Evolutionary conservation across 2,113 vertebrate species (phyloP), one percentile per base, ranked within the genome.

Genomic region (Semnopithecus entellus): DNA sequence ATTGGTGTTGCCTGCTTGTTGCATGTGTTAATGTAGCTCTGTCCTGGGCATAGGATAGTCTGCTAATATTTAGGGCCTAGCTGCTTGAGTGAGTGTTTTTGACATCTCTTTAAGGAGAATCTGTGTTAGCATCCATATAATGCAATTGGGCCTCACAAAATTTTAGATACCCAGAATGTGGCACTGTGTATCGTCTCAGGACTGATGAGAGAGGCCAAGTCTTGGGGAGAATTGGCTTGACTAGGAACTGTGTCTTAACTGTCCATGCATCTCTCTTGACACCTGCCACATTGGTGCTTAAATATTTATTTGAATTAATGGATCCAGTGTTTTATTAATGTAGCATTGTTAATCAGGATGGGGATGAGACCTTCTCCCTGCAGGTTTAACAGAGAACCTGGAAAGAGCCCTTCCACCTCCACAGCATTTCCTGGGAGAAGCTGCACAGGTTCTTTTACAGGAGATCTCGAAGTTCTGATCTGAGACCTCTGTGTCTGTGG

Each of bases 241-340:
- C 27, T 3, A 52, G 79, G 48, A 27, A 30, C 35, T 6, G 8
- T 17, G 35, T 90, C 80, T 90, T 78, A 59, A 50, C 70, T 35
- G 55, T 52, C 38, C 43, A 8, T 25, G 57, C 16, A 0, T 43
- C 57, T 86, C 80, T 75, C 55, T 75, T 93, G 59, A 52, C 48
- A 89, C 61, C 90, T 96, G 83, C 89, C 87, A 83, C 38, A 16
- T 20, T 55, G 83, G 27, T 90, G 32, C 68, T 97, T 92, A 87
- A 83, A 90, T 84, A 95, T 96, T 97, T 85, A 95, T 86, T 95
- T 83, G 87, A 93, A 50, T 83, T 45, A 94, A 92, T 92, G 90
- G 84, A 40, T 55, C 61, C 43, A 35, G 84, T 96, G 88, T 90
- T 94, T 94, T 95, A 95, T 95, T 91, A 81, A 96, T 57, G 38